phyloP scores from a whole-genome alignment of 2,113 vertebrate genomes.

The Arizona elegans region DNA sequence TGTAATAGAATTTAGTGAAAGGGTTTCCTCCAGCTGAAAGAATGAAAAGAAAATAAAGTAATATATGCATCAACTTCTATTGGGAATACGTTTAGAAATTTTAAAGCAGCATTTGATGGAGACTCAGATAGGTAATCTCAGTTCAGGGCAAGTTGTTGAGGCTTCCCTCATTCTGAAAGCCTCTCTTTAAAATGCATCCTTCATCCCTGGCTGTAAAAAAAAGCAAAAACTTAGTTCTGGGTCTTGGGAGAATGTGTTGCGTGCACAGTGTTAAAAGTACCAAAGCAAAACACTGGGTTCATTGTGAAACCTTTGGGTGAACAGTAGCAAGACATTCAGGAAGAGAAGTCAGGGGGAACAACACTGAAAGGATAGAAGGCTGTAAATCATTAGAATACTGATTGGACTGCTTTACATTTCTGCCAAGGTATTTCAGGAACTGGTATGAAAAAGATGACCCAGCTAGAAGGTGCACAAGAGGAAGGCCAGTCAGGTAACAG shows the following conservation, averaged over 20 bases:
- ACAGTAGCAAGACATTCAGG: neutral
- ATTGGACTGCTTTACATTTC: neutral
- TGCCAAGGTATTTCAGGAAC: neutral
- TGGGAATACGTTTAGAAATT: neutral
- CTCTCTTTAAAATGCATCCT: neutral
- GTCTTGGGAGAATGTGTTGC: neutral
- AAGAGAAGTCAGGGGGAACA: neutral
- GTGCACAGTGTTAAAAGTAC: neutral
- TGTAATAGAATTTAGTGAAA: neutral
- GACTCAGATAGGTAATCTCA: neutral
- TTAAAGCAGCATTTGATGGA: neutral
- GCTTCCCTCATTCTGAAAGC: neutral
- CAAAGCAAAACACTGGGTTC: neutral
- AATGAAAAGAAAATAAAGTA: neutral
- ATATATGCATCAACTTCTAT: neutral
- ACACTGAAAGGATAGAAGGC: neutral
- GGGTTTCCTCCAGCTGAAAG: neutral
- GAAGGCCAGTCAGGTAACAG: neutral
- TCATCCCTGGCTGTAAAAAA: neutral
- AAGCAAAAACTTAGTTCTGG: neutral
- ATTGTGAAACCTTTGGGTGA: slow-evolving; percentile 1
- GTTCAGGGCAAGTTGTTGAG: neutral
- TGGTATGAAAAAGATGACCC: neutral
- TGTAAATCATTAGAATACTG: neutral
- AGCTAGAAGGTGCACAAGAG: neutral